Evolutionary conservation across 2,888 invertebrate species (phyloP).

Genomic region (Pegoplata infirma): DNA sequence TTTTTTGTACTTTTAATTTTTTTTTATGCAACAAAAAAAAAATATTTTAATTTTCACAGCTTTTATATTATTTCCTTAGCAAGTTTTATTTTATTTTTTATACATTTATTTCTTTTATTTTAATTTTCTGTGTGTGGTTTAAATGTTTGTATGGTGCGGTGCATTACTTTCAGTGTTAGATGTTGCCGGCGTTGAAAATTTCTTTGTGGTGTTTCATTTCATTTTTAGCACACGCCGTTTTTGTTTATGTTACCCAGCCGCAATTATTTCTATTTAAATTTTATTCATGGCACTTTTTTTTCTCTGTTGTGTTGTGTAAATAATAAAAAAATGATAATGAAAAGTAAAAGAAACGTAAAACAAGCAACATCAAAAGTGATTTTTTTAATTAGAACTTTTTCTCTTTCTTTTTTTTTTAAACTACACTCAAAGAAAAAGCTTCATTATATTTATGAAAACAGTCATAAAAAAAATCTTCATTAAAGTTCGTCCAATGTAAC

Average conservation of each 20-base stretch:
- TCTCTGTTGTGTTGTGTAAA: background rate
- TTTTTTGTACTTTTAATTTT: no score
- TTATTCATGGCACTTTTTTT: background rate
- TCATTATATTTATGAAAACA: no score
- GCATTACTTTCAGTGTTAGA: slow-evolving; percentile 11
- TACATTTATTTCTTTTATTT: no score
- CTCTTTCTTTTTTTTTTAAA: no score
- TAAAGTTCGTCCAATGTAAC: no score
- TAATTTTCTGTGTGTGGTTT: slow-evolving; percentile 13
- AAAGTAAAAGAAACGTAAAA: background rate
- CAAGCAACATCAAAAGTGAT: background rate
- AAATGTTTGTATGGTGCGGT: slow-evolving; percentile 22
- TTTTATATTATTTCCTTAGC: background rate
- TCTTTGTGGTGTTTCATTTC: slow-evolving; percentile 35
- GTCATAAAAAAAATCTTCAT: no score
- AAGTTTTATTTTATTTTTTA: no score
- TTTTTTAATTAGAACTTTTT: background rate
- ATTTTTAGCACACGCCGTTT: background rate
- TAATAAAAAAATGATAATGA: background rate
- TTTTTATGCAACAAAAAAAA: no score
- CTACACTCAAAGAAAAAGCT: no score
- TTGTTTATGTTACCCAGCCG: background rate
- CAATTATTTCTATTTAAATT: slow-evolving; percentile 9
- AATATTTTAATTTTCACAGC: background rate
- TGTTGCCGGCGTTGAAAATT: slow-evolving; percentile 4